Conservation (phyloP, 2,113 vertebrate species). For the Lycaon pictus region DNA sequence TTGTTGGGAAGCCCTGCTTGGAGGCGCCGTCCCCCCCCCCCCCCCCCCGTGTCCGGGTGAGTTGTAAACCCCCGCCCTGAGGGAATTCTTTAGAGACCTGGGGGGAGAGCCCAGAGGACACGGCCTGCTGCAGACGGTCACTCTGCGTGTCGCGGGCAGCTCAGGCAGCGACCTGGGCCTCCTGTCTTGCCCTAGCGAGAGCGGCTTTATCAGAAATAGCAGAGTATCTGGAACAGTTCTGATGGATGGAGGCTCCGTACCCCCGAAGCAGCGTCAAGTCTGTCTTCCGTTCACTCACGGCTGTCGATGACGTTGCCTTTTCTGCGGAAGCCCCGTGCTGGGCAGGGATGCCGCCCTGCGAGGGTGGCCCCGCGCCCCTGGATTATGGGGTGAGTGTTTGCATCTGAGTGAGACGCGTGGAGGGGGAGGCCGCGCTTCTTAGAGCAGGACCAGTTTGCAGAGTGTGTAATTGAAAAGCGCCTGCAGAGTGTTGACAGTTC, state of each 20-base stretch:
- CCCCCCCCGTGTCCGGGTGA: too few relatives aligned
- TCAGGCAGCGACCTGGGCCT: neutral
- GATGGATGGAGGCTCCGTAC: rapidly evolving
- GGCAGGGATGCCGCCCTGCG: neutral
- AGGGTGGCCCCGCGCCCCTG: rapidly evolving
- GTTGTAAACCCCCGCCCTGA: neutral
- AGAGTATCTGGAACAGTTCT: rapidly evolving
- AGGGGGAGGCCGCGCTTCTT: rapidly evolving
- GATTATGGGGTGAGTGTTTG: rapidly evolving
- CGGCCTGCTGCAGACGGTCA: too few relatives aligned
- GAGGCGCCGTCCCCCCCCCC: neutral
- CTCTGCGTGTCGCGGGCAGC: too few relatives aligned
- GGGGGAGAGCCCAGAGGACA: neutral
- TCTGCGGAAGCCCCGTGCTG: neutral
- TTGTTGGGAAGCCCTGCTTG: neutral
- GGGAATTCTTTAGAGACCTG: neutral
- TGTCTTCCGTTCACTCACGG: neutral
- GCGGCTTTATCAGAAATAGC: neutral
- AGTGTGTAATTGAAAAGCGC: neutral
- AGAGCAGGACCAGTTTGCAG: neutral
- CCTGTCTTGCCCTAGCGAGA: neutral
- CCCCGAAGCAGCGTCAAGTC: neutral
- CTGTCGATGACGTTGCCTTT: neutral
- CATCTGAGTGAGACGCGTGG: rapidly evolving
- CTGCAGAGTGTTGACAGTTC: neutral